Evolutionary conservation across 2,797 vertebrate genomes (phyloP).

Genomic region (Aldrovandia affinis): DNA sequence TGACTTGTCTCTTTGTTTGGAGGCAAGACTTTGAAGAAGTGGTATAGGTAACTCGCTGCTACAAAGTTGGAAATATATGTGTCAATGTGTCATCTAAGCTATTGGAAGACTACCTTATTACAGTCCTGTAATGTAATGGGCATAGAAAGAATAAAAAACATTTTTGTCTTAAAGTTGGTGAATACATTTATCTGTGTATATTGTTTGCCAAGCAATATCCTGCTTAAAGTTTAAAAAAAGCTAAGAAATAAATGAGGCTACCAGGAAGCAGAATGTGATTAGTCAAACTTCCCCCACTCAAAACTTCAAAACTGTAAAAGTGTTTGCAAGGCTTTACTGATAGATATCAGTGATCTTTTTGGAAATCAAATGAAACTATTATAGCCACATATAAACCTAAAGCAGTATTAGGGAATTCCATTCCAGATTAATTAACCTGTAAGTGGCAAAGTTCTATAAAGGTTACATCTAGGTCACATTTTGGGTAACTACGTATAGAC

Average conservation of each 20-base stretch:
- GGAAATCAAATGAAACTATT: background rate
- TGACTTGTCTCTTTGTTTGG: background rate
- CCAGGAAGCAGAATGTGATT: background rate
- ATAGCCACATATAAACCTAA: background rate
- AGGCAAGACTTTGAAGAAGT: background rate
- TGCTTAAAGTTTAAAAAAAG: constrained; percentile 1
- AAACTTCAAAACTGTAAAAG: background rate
- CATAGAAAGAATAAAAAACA: background rate
- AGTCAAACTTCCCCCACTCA: background rate
- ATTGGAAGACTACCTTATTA: background rate
- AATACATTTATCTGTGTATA: background rate
- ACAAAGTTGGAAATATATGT: background rate
- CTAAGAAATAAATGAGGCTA: background rate
- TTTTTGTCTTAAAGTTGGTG: background rate
- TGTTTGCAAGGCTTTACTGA: background rate
- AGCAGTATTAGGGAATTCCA: background rate
- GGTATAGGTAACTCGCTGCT: background rate
- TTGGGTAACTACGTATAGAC: too few relatives aligned
- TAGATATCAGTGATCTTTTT: background rate
- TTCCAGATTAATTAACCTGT: background rate
- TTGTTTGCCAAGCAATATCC: background rate
- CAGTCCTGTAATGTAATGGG: background rate
- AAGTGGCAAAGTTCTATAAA: too few relatives aligned
- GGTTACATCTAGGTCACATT: too few relatives aligned
- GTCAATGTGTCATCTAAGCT: background rate